Percentiles rank a stretch among this genome's conserved stretches.
Evolutionary conservation across 1,140 invertebrate species (phyloP).

Genomic region (Colletes gigas): DNA sequence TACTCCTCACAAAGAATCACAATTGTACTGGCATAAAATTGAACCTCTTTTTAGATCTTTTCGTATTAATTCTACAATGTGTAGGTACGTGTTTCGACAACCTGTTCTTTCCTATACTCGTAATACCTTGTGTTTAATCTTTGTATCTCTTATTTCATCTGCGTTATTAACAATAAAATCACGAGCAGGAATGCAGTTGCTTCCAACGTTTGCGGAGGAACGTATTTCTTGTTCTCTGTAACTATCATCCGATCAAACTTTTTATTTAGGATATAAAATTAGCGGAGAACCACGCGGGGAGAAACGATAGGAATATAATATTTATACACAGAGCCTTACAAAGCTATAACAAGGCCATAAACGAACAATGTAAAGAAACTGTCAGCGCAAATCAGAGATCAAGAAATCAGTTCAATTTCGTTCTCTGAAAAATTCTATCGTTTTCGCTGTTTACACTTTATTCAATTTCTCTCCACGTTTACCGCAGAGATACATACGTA

Average conservation of each 20-base stretch:
- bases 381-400: not conserved
- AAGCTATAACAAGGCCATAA: not conserved
- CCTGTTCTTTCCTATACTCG: constrained; percentile 52
- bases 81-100: constrained; percentile 59
- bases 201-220: not conserved
- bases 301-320: not conserved
- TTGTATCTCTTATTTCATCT: constrained; percentile 8
- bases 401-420: constrained; percentile 16
- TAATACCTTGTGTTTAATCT: constrained; percentile 49
- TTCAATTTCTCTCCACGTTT: not conserved
- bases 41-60: constrained; percentile 59
- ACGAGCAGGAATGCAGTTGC: not conserved
- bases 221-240: constrained; percentile 14
- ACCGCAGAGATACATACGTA: not conserved
- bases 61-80: constrained; percentile 63
- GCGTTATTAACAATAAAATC: constrained; percentile 30
- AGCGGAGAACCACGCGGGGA: not conserved
- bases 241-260: not conserved
- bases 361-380: not conserved
- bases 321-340: not conserved
- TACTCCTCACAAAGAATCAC: constrained; percentile 19
- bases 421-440: not conserved
- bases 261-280: not conserved
- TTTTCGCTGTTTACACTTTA: not conserved
- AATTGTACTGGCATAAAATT: constrained; percentile 61